Percentiles rank a stretch among this genome's conserved stretches.
phyloP scores from a whole-genome alignment of 2,797 vertebrate genomes.

The Anguilla anguilla region DNA sequence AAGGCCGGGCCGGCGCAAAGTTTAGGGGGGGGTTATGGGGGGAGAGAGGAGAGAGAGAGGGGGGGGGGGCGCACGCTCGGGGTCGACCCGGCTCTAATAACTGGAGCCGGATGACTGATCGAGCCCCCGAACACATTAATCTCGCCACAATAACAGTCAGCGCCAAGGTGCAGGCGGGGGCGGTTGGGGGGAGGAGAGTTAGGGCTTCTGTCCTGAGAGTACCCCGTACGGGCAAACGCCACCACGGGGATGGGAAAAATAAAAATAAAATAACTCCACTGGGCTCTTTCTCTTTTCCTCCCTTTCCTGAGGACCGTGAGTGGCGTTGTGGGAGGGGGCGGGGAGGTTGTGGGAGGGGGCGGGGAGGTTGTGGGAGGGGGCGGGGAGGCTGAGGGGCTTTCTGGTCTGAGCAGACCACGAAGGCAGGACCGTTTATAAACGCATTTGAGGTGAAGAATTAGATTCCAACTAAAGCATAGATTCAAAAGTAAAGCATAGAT shows the following conservation, averaged over 20 bases:
- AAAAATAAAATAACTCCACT: conserved; percentile 42
- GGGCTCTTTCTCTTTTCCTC: conserved; percentile 59
- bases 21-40: conserved; percentile 55
- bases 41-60: conserved; percentile 47
- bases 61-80: background rate
- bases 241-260: conserved; percentile 27
- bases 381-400: too few relatives aligned
- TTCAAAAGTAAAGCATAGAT: too few relatives aligned
- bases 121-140: conserved; percentile 54
- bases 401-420: background rate
- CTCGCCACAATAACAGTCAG: background rate
- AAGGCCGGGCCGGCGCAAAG: conserved; percentile 66
- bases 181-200: background rate
- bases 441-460: conserved; percentile 18
- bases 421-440: background rate
- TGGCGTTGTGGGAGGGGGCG: background rate
- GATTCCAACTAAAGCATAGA: conserved; percentile 19
- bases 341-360: too few relatives aligned
- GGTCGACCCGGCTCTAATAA: conserved; percentile 63
- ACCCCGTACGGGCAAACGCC: conserved; percentile 63
- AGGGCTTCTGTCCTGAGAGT: conserved; percentile 50
- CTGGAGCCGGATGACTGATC: conserved; percentile 71
- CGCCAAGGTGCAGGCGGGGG: background rate
- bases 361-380: too few relatives aligned
- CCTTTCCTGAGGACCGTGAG: background rate